Evolutionary conservation across 2,888 invertebrate genomes (phyloP).

Genomic region (Nomada ferruginata): DNA sequence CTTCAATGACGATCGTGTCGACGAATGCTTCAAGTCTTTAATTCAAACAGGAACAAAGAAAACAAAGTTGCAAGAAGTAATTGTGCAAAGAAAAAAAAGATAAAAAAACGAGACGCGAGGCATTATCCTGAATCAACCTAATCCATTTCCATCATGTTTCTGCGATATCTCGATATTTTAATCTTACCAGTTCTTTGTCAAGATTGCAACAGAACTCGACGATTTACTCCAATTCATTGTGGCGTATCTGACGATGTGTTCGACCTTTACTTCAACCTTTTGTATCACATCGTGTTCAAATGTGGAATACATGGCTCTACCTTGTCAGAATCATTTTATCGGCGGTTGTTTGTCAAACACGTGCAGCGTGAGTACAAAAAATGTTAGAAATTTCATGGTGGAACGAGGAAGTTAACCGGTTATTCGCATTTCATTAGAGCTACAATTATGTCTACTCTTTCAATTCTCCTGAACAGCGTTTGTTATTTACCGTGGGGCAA

Average conservation of each 20-base stretch:
- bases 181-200: slow-evolving; percentile 10
- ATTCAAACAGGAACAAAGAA: not conserved
- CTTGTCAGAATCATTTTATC: slow-evolving; percentile 26
- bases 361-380: not conserved
- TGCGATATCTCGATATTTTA: slow-evolving; percentile 30
- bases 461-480: not conserved
- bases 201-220: not conserved
- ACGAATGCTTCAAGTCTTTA: too few species aligned
- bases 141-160: not conserved
- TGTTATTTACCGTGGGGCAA: not conserved
- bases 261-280: not conserved
- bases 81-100: not conserved
- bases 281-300: not conserved
- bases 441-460: not conserved
- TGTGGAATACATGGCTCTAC: not conserved
- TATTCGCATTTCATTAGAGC: slow-evolving; percentile 15
- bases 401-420: slow-evolving; percentile 9
- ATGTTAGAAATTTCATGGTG: not conserved
- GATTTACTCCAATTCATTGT: not conserved
- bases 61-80: not conserved
- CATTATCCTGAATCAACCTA: not conserved
- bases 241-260: not conserved
- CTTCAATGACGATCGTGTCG: too few species aligned
- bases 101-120: not conserved
- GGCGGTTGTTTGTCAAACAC: slow-evolving; percentile 5